These are phyloP conservation scores for human (Homo sapiens) DNA, from an alignment of 2,113 vertebrate species.

Conservation along the genomic window GRCh38 chr6:132746501-132747000, in stretches of 20 bases:
- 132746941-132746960: neutral
- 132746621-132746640: neutral
- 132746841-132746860: neutral
- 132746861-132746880: neutral
- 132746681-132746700: neutral
- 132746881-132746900: neutral
- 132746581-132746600: neutral
- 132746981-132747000: neutral
- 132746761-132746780: neutral
- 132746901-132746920: neutral
- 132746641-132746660: neutral
- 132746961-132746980: neutral
- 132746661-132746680: neutral
- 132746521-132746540: neutral
- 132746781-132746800: neutral
- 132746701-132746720: neutral
- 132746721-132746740: neutral
- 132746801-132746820: neutral
- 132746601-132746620: neutral
- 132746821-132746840: neutral
- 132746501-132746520: neutral
- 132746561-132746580: neutral
- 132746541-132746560: neutral
- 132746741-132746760: neutral
- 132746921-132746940: neutral